Percentiles rank a stretch among this genome's conserved stretches.
phyloP scores from a whole-genome alignment of 1,140 invertebrate genomes.

The Drosophila lowei region DNA sequence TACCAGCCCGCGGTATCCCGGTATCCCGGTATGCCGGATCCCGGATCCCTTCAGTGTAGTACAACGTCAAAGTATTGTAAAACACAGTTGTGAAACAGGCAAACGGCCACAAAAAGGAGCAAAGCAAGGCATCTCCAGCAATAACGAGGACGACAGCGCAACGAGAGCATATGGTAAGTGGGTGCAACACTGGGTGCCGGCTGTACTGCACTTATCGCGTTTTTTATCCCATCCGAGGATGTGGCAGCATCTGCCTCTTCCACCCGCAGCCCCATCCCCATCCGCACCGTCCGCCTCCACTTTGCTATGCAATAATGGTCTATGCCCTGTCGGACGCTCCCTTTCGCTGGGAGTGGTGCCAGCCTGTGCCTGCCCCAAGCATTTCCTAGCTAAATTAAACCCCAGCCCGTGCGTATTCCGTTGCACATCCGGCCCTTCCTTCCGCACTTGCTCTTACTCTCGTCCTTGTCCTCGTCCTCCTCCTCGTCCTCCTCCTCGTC shows the following conservation, averaged over 20 bases:
- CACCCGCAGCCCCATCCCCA: neutral
- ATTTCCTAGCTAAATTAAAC: slow-evolving; percentile 73
- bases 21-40: neutral
- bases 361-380: slow-evolving; percentile 22
- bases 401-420: slow-evolving; percentile 33
- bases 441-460: neutral
- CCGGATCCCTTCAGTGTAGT: slow-evolving; percentile 50
- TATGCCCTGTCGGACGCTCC: neutral
- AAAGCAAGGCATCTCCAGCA: slow-evolving; percentile 51
- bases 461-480: too few species aligned
- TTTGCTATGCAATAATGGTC: slow-evolving; percentile 26
- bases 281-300: neutral
- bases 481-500: too few species aligned
- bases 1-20: slow-evolving; percentile 2
- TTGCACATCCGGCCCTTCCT: slow-evolving; percentile 64
- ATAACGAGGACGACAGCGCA: slow-evolving; percentile 50
- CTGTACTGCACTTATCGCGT: slow-evolving; percentile 60
- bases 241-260: slow-evolving; percentile 18
- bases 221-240: slow-evolving; percentile 55
- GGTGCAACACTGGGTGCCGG: slow-evolving; percentile 41
- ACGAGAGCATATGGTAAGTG: slow-evolving; percentile 41
- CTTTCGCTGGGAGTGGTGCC: neutral
- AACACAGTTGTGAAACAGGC: slow-evolving; percentile 80
- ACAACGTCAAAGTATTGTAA: slow-evolving; percentile 80
- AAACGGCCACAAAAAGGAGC: slow-evolving; percentile 56